Conservation (phyloP, 2,888 invertebrate species). For the Ormyrus labotus region DNA sequence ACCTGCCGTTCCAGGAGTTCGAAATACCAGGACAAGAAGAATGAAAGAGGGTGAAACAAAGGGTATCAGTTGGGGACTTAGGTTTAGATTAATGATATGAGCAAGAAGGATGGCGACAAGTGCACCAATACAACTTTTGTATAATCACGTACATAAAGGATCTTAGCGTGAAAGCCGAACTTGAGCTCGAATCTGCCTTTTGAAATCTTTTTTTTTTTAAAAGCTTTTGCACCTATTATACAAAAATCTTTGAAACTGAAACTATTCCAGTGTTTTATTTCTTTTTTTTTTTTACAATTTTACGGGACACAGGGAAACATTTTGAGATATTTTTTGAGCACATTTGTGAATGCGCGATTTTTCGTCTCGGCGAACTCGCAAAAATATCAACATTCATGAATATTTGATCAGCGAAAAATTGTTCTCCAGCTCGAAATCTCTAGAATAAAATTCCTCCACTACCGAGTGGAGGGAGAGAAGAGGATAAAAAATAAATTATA, state of each 20-base stretch:
- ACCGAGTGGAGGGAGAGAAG: background rate
- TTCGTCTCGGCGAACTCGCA: conserved; percentile 32
- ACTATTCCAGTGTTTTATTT: too few relatives aligned
- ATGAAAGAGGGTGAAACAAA: conserved; percentile 24
- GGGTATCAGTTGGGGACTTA: background rate
- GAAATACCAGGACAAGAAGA: conserved; percentile 24
- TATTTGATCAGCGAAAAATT: conserved; percentile 7
- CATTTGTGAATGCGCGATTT: background rate
- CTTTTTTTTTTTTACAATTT: too few relatives aligned
- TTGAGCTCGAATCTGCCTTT: too few relatives aligned
- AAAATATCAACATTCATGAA: conserved; percentile 32
- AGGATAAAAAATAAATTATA: background rate
- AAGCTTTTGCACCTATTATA: too few relatives aligned
- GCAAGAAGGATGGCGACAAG: conserved; percentile 15
- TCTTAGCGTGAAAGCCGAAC: too few relatives aligned
- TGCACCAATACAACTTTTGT: conserved; percentile 48
- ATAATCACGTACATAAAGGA: background rate
- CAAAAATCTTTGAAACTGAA: too few relatives aligned
- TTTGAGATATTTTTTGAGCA: too few relatives aligned
- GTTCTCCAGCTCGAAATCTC: background rate
- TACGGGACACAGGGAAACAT: too few relatives aligned
- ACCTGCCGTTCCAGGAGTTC: conserved; percentile 45
- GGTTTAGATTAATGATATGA: conserved; percentile 43
- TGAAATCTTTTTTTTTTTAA: too few relatives aligned
- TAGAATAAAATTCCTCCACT: background rate